These are phyloP conservation scores for Platypus cylindrus DNA, from an alignment of 2,888 invertebrate genomes.

Conservation along the genomic window DNA sequence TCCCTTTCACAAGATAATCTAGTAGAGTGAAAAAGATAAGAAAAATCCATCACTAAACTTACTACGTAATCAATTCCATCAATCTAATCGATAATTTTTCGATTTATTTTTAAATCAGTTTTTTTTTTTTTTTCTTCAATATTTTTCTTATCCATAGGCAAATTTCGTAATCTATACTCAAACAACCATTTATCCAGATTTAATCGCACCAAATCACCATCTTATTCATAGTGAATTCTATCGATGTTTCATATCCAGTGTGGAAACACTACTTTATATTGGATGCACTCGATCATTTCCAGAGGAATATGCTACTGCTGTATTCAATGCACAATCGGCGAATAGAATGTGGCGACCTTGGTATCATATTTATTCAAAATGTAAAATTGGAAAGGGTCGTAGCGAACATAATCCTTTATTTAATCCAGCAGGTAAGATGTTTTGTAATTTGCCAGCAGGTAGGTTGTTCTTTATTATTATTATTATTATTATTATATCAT, in stretches of 20 bases:
- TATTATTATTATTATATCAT: too few species aligned
- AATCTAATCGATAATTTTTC: too few species aligned
- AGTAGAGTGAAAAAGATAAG: too few species aligned
- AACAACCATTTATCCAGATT: slow-evolving; percentile 25
- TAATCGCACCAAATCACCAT: slow-evolving; percentile 31
- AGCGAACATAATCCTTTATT: slow-evolving; percentile 29
- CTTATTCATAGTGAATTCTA: slow-evolving; percentile 33
- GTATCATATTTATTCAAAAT: slow-evolving; percentile 36
- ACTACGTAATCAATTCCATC: too few species aligned
- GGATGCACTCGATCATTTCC: slow-evolving; percentile 28
- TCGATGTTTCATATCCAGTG: slow-evolving; percentile 31
- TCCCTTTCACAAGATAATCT: too few species aligned
- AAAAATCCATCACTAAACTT: too few species aligned
- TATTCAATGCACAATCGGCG: slow-evolving; percentile 19
- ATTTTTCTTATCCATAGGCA: slow-evolving; percentile 15
- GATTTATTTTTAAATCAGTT: too few species aligned
- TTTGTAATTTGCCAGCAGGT: too few species aligned
- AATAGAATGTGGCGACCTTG: slow-evolving; percentile 34
- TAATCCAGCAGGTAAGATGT: slow-evolving; percentile 25
- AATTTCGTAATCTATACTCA: slow-evolving; percentile 21
- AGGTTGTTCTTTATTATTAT: too few species aligned
- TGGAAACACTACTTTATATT: slow-evolving; percentile 32
- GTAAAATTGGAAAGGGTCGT: slow-evolving; percentile 29
- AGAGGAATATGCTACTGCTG: slow-evolving; percentile 25
- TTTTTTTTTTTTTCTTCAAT: too few species aligned